Percentiles rank a stretch among this genome's conserved stretches.
Evolutionary conservation across 2,888 invertebrate genomes (phyloP).

Genomic region (Harmothoe impar): DNA sequence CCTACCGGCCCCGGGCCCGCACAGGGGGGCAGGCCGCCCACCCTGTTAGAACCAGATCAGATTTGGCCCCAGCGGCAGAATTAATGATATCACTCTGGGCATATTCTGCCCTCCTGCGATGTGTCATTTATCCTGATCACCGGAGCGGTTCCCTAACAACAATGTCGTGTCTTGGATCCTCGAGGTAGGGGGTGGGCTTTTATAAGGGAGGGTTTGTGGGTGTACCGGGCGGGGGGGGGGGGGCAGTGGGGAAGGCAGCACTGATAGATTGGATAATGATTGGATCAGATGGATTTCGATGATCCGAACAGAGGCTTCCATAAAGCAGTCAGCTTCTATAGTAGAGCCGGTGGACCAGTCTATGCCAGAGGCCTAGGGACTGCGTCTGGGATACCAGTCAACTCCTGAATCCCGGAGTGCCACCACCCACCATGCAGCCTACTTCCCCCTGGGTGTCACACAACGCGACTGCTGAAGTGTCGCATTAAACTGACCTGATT

Average conservation of each 20-base stretch:
- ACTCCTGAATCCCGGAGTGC: too few relatives aligned
- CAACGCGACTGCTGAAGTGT: too few relatives aligned
- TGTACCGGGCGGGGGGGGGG: background rate
- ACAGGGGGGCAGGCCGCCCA: background rate
- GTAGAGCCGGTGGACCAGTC: too few relatives aligned
- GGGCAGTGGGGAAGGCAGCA: background rate
- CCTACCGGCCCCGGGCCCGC: background rate
- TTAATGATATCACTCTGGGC: conserved; percentile 43
- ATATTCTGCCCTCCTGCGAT: conserved; percentile 18
- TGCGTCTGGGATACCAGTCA: too few relatives aligned
- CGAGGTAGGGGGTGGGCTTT: too few relatives aligned
- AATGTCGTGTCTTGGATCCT: conserved; percentile 22
- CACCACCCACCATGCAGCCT: too few relatives aligned
- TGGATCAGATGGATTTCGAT: conserved; percentile 34
- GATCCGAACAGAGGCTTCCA: conserved; percentile 6
- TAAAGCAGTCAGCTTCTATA: background rate
- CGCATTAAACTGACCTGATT: too few relatives aligned
- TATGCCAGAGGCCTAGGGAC: too few relatives aligned
- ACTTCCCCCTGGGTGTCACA: too few relatives aligned
- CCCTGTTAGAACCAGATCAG: conserved; percentile 1
- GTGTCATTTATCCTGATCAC: conserved; percentile 46
- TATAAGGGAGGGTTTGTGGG: background rate
- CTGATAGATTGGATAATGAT: conserved; percentile 56
- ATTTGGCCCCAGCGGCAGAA: background rate
- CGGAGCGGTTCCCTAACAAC: conserved; percentile 23